phyloP scores from a whole-genome alignment of 2,113 vertebrate species.

The Lepisosteus oculatus region DNA sequence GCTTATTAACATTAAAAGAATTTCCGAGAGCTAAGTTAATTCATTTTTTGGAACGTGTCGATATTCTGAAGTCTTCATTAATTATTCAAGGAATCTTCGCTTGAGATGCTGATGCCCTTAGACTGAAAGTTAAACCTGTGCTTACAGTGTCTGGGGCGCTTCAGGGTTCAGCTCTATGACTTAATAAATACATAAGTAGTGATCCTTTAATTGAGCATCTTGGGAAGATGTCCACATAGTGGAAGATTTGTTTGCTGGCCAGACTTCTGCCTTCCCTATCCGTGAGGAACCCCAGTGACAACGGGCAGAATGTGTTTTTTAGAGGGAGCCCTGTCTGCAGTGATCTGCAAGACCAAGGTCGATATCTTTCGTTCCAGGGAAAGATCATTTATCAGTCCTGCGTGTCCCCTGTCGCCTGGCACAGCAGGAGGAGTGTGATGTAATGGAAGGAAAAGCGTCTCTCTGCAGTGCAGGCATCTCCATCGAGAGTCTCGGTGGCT shows the following conservation, averaged over 20 bases:
- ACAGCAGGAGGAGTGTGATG: constrained; percentile 49
- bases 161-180: too few relatives aligned
- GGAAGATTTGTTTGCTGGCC: constrained; percentile 39
- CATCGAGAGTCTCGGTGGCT: constrained; percentile 39
- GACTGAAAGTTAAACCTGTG: too few relatives aligned
- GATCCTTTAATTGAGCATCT: constrained; percentile 38
- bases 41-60: too few relatives aligned
- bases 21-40: too few relatives aligned
- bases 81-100: too few relatives aligned
- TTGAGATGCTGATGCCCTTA: too few relatives aligned
- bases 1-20: too few relatives aligned
- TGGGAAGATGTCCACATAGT: constrained; percentile 34
- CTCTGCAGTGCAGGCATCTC: constrained; percentile 48
- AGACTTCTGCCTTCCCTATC: constrained; percentile 18
- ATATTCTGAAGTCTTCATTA: too few relatives aligned
- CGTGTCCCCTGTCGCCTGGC: constrained; percentile 27
- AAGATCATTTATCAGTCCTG: constrained; percentile 56
- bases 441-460: constrained; percentile 66
- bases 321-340: constrained; percentile 25
- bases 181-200: too few relatives aligned
- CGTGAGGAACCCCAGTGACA: constrained; percentile 12
- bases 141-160: too few relatives aligned
- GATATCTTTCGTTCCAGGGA: constrained; percentile 35
- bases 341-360: constrained; percentile 26
- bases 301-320: constrained; percentile 2